These are phyloP conservation scores for Natrix natrix DNA, from an alignment of 2,797 vertebrate species.

Conservation along the genomic window DNA sequence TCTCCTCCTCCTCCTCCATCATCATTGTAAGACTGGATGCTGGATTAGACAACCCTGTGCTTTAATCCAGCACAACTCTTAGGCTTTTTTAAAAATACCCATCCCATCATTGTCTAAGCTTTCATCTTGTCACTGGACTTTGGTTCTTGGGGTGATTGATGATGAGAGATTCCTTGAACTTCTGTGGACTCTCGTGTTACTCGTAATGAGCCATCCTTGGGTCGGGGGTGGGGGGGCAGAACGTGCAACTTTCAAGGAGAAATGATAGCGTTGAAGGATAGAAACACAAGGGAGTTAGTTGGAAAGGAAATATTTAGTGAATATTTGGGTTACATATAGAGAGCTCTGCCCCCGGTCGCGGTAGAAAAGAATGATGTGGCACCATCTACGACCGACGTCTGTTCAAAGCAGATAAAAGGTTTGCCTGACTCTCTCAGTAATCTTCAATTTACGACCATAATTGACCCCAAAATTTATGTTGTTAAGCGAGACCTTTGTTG, in stretches of 20 bases:
- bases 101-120: not conserved
- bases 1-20: no score
- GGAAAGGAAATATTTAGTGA: constrained; percentile 39
- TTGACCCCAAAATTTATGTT: not conserved
- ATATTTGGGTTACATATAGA: constrained; percentile 14
- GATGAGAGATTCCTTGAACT: not conserved
- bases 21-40: not conserved
- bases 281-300: constrained; percentile 30
- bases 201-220: constrained; percentile 16
- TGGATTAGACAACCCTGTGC: not conserved
- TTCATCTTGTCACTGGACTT: constrained; percentile 20
- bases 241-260: constrained; percentile 40
- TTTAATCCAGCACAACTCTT: not conserved
- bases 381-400: not conserved
- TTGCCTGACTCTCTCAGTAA: not conserved
- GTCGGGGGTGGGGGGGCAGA: constrained; percentile 31
- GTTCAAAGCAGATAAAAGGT: not conserved
- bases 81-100: not conserved
- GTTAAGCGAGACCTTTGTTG: not conserved
- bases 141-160: not conserved
- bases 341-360: not conserved
- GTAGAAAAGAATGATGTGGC: not conserved
- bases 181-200: constrained; percentile 33
- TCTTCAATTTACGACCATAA: not conserved
- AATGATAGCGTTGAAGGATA: constrained; percentile 43